A percentile compares a stretch with the other conserved stretches of the same genome.
These are phyloP conservation scores for Caenorhabditis sulstoni DNA, from an alignment of 2,888 invertebrate species.

Conservation along the genomic window DNA sequence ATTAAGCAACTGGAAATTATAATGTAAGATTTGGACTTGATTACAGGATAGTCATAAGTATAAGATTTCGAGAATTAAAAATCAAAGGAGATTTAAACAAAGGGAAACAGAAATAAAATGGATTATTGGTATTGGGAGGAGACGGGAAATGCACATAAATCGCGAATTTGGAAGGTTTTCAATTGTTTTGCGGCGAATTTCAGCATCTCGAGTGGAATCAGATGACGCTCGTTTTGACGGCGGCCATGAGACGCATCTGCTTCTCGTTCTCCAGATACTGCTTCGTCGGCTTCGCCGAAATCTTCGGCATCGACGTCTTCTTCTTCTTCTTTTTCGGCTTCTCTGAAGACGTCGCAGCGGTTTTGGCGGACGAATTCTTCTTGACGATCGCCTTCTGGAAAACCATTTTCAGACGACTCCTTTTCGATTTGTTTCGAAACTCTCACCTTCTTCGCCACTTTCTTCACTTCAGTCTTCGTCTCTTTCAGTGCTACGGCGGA, in stretches of 20 bases:
- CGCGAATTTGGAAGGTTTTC: too few relatives aligned
- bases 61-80: constrained; percentile 7
- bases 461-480: constrained; percentile 26
- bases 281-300: constrained; percentile 44
- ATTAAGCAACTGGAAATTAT: too few relatives aligned
- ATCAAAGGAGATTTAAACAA: constrained; percentile 14
- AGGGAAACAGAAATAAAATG: too few relatives aligned
- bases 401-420: neutral
- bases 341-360: constrained; percentile 10
- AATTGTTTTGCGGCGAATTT: neutral
- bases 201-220: constrained; percentile 2
- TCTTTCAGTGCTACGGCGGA: constrained; percentile 53
- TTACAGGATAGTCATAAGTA: too few relatives aligned
- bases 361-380: constrained; percentile 4
- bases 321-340: constrained; percentile 47
- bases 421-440: too few relatives aligned
- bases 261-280: constrained; percentile 51
- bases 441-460: constrained; percentile 37
- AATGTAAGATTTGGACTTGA: too few relatives aligned
- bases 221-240: constrained; percentile 58
- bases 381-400: constrained; percentile 32
- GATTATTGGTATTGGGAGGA: too few relatives aligned
- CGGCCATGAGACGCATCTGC: constrained; percentile 64
- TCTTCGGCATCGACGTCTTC: constrained; percentile 24
- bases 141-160: neutral